Evolutionary conservation across 2,888 invertebrate species (phyloP).

Genomic region (Ernsta delagoae): DNA sequence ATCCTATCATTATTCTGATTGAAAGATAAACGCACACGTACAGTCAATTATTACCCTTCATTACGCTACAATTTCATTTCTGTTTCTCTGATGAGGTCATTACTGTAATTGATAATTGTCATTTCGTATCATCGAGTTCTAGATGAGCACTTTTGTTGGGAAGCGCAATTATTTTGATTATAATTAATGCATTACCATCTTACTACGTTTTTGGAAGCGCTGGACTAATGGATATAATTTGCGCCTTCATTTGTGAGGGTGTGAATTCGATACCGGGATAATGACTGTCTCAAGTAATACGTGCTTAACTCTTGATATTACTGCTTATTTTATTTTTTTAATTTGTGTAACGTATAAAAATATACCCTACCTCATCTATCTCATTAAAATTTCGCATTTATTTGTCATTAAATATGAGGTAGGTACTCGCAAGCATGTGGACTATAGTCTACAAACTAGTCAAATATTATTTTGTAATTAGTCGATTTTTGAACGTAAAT

Average conservation of each 20-base stretch:
- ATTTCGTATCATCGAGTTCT: conserved; percentile 13
- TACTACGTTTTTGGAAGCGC: background rate
- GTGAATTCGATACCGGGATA: background rate
- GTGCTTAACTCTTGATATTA: background rate
- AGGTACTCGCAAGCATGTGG: too few relatives aligned
- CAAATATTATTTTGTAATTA: too few relatives aligned
- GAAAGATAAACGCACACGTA: background rate
- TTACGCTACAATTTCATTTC: conserved; percentile 9
- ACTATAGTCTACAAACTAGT: too few relatives aligned
- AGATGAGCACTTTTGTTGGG: conserved; percentile 8
- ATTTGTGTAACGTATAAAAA: too few relatives aligned
- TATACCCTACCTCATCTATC: too few relatives aligned
- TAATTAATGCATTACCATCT: conserved; percentile 13
- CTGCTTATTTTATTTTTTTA: background rate
- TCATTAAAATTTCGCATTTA: too few relatives aligned
- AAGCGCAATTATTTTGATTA: conserved; percentile 11
- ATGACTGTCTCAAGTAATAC: background rate
- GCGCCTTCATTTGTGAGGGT: conserved; percentile 8
- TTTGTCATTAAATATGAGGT: too few relatives aligned
- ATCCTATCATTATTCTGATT: background rate
- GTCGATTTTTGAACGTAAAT: too few relatives aligned
- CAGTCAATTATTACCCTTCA: conserved; percentile 13
- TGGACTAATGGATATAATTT: conserved; percentile 4
- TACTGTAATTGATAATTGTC: conserved; percentile 28
- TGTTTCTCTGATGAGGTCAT: conserved; percentile 27